A percentile compares a stretch with the other conserved stretches of the same genome.
Evolutionary conservation across 2,797 vertebrate genomes (phyloP).

Genomic region (Hephaestus fuliginosus): DNA sequence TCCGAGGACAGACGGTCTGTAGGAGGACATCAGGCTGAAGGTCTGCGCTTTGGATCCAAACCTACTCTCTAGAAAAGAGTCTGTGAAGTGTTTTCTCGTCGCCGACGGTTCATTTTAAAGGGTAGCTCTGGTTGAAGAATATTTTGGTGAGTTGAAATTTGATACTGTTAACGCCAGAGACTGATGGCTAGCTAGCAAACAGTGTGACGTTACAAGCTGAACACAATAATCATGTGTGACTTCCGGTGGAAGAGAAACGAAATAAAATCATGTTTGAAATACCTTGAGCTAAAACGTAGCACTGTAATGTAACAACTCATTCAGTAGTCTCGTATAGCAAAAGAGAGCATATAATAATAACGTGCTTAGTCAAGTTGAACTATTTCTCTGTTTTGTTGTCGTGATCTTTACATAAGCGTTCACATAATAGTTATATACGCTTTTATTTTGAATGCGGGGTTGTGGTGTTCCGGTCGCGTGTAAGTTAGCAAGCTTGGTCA

Average conservation of each 20-base stretch:
- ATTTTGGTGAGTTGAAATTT: conserved; percentile 70
- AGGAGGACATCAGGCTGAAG: background rate
- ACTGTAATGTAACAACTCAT: fast-evolving
- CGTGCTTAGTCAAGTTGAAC: fast-evolving
- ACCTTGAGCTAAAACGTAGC: fast-evolving
- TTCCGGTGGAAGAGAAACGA: conserved; percentile 1
- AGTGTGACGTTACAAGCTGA: background rate
- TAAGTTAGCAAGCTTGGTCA: background rate
- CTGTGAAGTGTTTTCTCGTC: background rate
- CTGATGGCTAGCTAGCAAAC: conserved; percentile 44
- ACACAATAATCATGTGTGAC: fast-evolving
- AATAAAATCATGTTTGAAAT: background rate
- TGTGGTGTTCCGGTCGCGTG: background rate
- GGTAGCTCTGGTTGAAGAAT: conserved; percentile 16
- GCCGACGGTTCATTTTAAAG: background rate
- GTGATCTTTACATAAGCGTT: fast-evolving
- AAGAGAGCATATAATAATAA: fast-evolving
- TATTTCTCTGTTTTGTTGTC: fast-evolving
- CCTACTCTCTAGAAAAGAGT: background rate
- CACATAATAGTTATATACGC: fast-evolving
- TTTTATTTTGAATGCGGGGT: conserved; percentile 50
- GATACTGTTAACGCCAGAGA: conserved; percentile 13
- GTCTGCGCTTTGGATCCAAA: background rate
- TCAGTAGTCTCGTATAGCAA: fast-evolving
- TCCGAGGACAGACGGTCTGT: background rate